Evolutionary conservation across 2,888 invertebrate genomes (phyloP), one percentile per base, ranked within the genome.

Genomic region (Cheilosia soror): DNA sequence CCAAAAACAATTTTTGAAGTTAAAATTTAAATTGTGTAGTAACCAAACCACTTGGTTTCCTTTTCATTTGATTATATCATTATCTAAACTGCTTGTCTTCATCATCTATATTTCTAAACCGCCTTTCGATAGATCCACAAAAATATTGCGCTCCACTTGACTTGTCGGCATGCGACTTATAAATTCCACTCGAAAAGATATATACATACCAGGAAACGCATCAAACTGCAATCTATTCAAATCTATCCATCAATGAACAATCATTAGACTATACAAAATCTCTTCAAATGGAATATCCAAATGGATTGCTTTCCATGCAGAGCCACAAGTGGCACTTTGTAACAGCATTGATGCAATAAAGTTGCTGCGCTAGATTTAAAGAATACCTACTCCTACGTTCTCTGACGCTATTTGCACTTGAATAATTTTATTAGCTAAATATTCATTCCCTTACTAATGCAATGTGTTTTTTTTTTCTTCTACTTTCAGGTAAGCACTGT

Each of bases 201-300:
- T 9, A 37, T 37, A 37, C 37, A 20, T 49, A 57, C 31, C 42
- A 78, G 69, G 15, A 71, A 78, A 49, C n/a, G 42, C 33, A 60
- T 53, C 27, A 3, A 40, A 9, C 9, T 68, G 51, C 53, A 76
- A 53, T 69, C 68, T 53, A 11, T 77, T 60, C 42, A 69, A 69
- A 53, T 62, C 68, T 53, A 68, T 77, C 76, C 68, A 76, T 76
- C 76, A 68, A 60, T 51, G 63, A 60, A 76, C 20, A 58, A 44
- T 44, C 62, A 63, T 73, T 40, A 40, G 20, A 20, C 51, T 62
- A 31, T 31, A 55, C 15, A 42, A 25, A 63, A 55, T 44, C n/a
- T 42, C 27, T 60, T 31, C 62, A 62, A 62, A 15, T 44, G 5
- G 11, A 15, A 40, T 58, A 20, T 58, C 27, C 2, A 42, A 42